Percentiles rank a stretch among this genome's conserved stretches.
phyloP scores from a whole-genome alignment of 2,888 invertebrate genomes.

The Quadroppia sp. region DNA sequence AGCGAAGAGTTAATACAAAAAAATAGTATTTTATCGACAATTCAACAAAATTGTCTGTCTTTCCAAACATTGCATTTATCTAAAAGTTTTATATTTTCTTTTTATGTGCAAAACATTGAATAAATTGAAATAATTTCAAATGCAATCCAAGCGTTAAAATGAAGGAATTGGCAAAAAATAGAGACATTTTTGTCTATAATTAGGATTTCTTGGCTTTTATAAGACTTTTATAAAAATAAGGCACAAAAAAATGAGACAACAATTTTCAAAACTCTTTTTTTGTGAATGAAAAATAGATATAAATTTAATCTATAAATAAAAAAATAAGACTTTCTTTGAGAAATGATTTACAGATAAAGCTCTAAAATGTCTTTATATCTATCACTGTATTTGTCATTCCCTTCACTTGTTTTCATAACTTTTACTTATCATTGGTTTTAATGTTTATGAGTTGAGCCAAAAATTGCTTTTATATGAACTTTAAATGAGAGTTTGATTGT shows the following conservation, averaged over 20 bases:
- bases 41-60: background rate
- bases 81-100: background rate
- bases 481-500: constrained; percentile 28
- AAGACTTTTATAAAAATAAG: background rate
- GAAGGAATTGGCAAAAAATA: too few relatives aligned
- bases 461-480: too few relatives aligned
- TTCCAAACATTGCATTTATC: background rate
- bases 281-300: background rate
- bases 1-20: background rate
- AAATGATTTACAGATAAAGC: background rate
- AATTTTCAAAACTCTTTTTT: background rate
- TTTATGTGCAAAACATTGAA: background rate
- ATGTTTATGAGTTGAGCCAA: too few relatives aligned
- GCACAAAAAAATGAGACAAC: background rate
- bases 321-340: background rate
- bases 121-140: background rate
- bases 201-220: background rate
- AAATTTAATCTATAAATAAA: background rate
- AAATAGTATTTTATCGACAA: background rate
- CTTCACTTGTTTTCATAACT: too few relatives aligned
- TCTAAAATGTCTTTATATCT: too few relatives aligned
- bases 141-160: too few relatives aligned
- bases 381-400: too few relatives aligned
- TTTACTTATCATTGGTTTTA: too few relatives aligned
- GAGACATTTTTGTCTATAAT: too few relatives aligned